phyloP scores from a whole-genome alignment of 2,888 invertebrate species.

The Theodoxus fluviatilis region DNA sequence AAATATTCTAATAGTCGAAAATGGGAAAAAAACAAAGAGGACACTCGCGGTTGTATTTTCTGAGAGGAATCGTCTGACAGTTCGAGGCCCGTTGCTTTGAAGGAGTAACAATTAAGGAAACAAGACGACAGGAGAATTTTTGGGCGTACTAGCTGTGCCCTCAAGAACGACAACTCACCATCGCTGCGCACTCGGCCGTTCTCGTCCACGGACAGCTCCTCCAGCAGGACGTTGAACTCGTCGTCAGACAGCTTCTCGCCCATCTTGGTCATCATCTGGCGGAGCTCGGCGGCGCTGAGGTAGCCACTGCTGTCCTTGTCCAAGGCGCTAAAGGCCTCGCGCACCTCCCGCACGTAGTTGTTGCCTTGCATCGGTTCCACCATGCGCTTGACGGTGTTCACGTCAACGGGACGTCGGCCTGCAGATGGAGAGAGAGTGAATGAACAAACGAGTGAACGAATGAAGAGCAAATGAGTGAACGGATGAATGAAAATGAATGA shows the following conservation, averaged over 20 bases:
- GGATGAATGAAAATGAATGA: too few species aligned
- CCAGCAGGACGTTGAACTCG: slow-evolving; percentile 33
- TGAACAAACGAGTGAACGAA: too few species aligned
- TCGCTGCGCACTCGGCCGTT: slow-evolving; percentile 98
- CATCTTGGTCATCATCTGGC: slow-evolving; percentile 35
- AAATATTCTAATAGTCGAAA: not conserved
- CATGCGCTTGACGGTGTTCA: slow-evolving; percentile 99
- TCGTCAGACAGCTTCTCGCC: slow-evolving; percentile 36
- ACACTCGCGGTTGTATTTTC: not conserved
- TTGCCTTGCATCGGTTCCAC: slow-evolving; percentile 99
- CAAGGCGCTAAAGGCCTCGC: slow-evolving; percentile 97
- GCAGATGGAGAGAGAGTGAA: too few species aligned
- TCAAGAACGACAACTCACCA: slow-evolving; percentile 66
- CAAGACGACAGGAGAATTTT: too few species aligned
- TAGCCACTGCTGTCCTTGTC: slow-evolving; percentile 99
- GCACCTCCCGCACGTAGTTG: slow-evolving; percentile 96
- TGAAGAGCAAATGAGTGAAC: too few species aligned
- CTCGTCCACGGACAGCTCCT: slow-evolving; percentile 84
- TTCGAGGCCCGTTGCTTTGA: not conserved
- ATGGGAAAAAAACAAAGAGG: not conserved
- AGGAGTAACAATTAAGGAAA: too few species aligned
- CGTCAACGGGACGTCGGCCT: slow-evolving; percentile 99
- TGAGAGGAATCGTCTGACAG: not conserved
- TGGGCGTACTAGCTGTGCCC: too few species aligned
- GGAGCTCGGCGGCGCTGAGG: slow-evolving; percentile 95